phyloP scores from a whole-genome alignment of 1,140 invertebrate species.

The Cecropterus lyciades region DNA sequence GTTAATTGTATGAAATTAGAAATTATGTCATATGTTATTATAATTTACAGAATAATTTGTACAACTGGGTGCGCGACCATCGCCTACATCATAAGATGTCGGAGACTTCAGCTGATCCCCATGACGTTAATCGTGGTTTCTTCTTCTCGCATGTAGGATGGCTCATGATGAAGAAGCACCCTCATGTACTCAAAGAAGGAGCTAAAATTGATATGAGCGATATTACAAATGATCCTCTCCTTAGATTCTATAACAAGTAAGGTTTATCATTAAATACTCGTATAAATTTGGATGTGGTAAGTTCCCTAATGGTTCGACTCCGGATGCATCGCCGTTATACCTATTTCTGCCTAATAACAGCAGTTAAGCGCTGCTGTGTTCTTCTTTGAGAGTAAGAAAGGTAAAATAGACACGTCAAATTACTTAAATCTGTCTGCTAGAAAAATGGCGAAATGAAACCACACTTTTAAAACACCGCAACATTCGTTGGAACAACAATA shows the following conservation, averaged over 20 bases:
- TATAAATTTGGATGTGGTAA: too few relatives aligned
- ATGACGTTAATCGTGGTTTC: constrained; percentile 94
- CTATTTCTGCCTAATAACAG: not conserved
- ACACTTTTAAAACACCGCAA: too few relatives aligned
- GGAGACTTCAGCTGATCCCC: constrained; percentile 96
- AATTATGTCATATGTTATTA: too few relatives aligned
- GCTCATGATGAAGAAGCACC: constrained; percentile 94
- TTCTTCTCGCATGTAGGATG: constrained; percentile 97
- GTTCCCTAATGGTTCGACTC: too few relatives aligned
- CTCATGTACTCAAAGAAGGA: constrained; percentile 90
- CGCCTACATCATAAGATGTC: constrained; percentile 95
- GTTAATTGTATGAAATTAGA: too few relatives aligned
- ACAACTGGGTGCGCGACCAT: constrained; percentile 92
- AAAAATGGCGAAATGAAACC: too few relatives aligned
- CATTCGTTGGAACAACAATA: too few relatives aligned
- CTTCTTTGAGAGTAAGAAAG: too few relatives aligned
- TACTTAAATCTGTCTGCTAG: too few relatives aligned
- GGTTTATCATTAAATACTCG: constrained; percentile 32
- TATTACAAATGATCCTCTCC: constrained; percentile 89
- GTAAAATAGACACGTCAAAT: too few relatives aligned
- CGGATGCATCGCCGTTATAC: too few relatives aligned
- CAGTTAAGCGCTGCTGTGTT: not conserved
- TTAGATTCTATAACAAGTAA: constrained; percentile 90
- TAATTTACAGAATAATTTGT: constrained; percentile 85
- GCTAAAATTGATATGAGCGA: constrained; percentile 91